Base-by-base conservation (phyloP, 53 echinoderm and acorn worm species). In the Patiria pectinifera region DNA sequence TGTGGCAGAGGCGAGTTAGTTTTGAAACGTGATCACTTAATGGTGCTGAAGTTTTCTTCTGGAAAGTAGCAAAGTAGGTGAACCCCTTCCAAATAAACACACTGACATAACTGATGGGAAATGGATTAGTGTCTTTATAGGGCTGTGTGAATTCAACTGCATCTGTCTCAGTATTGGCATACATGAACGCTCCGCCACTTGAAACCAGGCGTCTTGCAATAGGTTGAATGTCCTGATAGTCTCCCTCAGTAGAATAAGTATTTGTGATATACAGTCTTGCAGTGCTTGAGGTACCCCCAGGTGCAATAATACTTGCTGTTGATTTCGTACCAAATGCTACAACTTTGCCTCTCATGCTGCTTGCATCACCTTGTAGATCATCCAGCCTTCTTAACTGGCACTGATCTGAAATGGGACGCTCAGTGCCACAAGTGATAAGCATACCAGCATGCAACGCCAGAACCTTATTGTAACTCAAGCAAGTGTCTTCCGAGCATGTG, bases 1-100 rank as follows among this genome's bases (percentile, higher is more conserved):
- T 82, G 23, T 93, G 93, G 71, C 95, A 95, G n/a, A 95, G 91
- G 8, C 95, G 80, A 85, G 59, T 93, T 12, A 95, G 43, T 47
- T 91, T 95, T 7, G 92, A 92, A 25, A 92, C 71, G 43, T 59
- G 71, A 8, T 2, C 35, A 26, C 45, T 12, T 3, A 16, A 26
- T n/a, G 62, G 11, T n/a, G 5, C 0, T 18, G 3, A 0, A 43
- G 78, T 22, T 10, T 60, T 2, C 25, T 44, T 12, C 22, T 70
- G 86, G 12, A n/a, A 69, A 13, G 19, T 6, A 6, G 11, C 48
- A 45, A 18, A 80, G 19, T 19, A 80, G 46, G 19, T 80, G 66
- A 66, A 66, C 19, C 66, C 66, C 0, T 16, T 15, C 15, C 19
- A 66, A 18, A 3, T 18, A 15, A 66, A 66, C 12, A 53, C 87